A percentile compares a stretch with the other conserved stretches of the same genome.
These are phyloP conservation scores for Tricholauxania praeusta DNA, from an alignment of 2,888 invertebrate species.

Conservation along the genomic window DNA sequence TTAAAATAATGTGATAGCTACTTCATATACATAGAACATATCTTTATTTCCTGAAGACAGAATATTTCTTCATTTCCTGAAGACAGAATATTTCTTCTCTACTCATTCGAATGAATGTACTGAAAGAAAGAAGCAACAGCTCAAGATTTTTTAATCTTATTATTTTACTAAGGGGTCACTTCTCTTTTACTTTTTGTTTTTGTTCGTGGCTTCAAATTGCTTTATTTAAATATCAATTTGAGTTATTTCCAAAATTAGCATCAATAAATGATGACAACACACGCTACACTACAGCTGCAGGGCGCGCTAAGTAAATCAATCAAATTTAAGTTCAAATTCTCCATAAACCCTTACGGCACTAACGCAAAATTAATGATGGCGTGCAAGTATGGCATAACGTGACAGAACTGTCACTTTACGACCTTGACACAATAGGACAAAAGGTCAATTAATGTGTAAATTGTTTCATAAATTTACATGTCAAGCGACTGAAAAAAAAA, in stretches of 20 bases:
- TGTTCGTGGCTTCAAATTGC: neutral
- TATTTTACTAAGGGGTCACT: no score
- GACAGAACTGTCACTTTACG: neutral
- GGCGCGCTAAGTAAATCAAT: neutral
- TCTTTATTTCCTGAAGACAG: no score
- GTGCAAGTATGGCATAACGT: neutral
- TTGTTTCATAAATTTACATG: no score
- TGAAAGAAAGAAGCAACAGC: no score
- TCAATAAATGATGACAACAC: neutral
- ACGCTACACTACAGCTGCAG: neutral
- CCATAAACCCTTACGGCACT: neutral
- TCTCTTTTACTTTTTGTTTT: no score
- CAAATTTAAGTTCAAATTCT: neutral
- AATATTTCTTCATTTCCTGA: no score
- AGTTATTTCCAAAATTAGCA: neutral
- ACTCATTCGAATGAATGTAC: no score
- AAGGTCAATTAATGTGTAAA: neutral
- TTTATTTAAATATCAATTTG: neutral
- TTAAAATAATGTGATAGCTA: no score
- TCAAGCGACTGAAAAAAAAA: no score
- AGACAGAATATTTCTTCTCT: no score
- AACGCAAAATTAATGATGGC: neutral
- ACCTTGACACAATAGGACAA: conserved; percentile 13
- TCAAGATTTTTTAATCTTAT: no score
- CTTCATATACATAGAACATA: no score